Base-by-base conservation (phyloP, 92 coral and sea anemone species). In the Parazoanthus swiftii region DNA sequence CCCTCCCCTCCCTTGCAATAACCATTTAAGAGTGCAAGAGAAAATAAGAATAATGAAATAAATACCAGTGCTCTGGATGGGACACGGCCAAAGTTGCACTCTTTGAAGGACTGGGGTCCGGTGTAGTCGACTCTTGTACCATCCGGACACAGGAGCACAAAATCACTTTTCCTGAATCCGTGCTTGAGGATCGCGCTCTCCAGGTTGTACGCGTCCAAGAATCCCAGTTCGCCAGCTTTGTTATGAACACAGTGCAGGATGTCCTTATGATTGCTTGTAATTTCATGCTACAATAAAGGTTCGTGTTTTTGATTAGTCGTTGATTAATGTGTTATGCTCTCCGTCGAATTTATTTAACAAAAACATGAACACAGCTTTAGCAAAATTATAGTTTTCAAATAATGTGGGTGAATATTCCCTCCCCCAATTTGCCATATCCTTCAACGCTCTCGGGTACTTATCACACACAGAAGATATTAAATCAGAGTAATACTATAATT, bases 21-120 rank as follows among this genome's bases (percentile, higher is more conserved):
- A 46, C 1, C 11, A 0, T 8, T 48, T 48, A 14, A 2, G 14
- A 2, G 59, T 54, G 20, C 20, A 54, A 54, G 2, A 54, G 20
- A 54, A 11, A 13, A 15, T 54, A 11, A 1, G 3, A 48, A 48
- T 15, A 11, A 54, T 54, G 59, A 54, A 54, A 54, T 54, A 13
- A 0, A 71, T 73, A 84, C 94, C 84, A 92, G 88, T 50, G 89
- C 92, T 38, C 59, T 79, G 50, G 94, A 80, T 67, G 90, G 92
- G 2, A 92, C 80, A 54, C 85, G 90, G 67, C 94, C 94, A 92
- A 92, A 92, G 90, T 89, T 86, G 88, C 94, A 92, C 35, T 54
- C 44, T 54, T 82, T n/a, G 46, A 75, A 79, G 33, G 94, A 76
- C 59, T 86, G 88, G 23, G 81, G 65, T 3, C 88, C 88, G 36